Percentiles rank a stretch among this genome's conserved stretches.
Evolutionary conservation across 2,888 invertebrate genomes (phyloP).

Genomic region (Eupithecia exiguata): DNA sequence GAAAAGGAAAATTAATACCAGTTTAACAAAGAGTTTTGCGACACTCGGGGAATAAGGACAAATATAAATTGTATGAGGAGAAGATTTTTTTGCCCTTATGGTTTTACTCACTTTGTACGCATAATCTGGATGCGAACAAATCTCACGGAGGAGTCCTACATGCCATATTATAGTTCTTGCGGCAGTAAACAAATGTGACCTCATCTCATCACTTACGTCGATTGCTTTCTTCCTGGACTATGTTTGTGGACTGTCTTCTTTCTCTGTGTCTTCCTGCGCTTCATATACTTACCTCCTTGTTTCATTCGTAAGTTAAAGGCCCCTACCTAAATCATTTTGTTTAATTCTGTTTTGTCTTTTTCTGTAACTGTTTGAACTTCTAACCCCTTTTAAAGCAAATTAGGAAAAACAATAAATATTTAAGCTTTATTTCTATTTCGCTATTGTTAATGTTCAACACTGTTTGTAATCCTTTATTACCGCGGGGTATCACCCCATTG

Average conservation of each 20-base stretch:
- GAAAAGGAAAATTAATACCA: slow-evolving; percentile 8
- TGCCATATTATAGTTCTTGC: slow-evolving; percentile 8
- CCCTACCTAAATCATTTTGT: neutral
- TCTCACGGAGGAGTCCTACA: neutral
- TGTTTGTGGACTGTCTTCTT: neutral
- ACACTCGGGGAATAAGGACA: neutral
- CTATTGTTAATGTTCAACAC: slow-evolving; percentile 7
- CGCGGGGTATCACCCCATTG: slow-evolving; percentile 20
- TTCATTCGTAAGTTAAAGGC: neutral
- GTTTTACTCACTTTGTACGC: neutral
- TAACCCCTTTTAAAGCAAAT: neutral
- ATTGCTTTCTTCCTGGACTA: slow-evolving; percentile 14
- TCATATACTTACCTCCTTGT: neutral
- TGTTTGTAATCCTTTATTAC: slow-evolving; percentile 22
- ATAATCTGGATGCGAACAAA: neutral
- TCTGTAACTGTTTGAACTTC: neutral
- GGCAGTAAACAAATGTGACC: slow-evolving; percentile 39
- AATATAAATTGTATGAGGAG: neutral
- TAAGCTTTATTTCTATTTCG: slow-evolving; percentile 7
- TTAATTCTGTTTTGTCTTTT: neutral
- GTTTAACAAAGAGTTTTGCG: neutral
- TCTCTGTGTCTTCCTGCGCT: too few species aligned
- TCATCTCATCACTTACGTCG: slow-evolving; percentile 25
- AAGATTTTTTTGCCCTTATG: neutral
- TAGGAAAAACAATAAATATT: slow-evolving; percentile 12